Evolutionary conservation across 2,888 invertebrate species (phyloP), one percentile per base, ranked within the genome.

Genomic region (Eupithecia subumbrata): DNA sequence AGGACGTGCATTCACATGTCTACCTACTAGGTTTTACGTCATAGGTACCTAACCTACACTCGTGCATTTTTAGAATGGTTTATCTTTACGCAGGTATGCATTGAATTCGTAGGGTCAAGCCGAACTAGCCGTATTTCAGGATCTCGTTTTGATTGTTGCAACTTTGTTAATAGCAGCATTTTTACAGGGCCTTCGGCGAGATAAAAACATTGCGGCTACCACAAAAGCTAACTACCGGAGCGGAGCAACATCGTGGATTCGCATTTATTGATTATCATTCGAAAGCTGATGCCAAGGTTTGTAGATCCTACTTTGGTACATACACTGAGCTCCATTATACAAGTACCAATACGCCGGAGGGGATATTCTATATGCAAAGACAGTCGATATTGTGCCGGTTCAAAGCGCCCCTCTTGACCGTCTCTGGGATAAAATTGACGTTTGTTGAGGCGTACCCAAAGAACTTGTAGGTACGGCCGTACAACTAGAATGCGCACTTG

Each of bases 211-310:
- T 99, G 22, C 95, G 99, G 80, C 91, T 99, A 78, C 99, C 99
- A 0, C 97, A 97, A 88, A 99, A 99, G 95, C 94, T 98, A 87
- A 95, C 97, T 0, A 92, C 95, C 0, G 97, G 97, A 0, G 95
- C 96, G 7, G 97, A 97, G 75, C 96, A 96, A 81, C 99, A 99
- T 91, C 96, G 99, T 85, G 99, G 99, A 73, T 99, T 99, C 92
- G 99, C 97, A 11, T 99, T 99, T 90, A 97, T 99, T 7, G 99
- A 99, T 89, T 99, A 97, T 91, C 95, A 97, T 78, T 97, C 97
- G 0, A 97, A 97, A 87, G 96, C 97, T 80, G 98, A 99, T 91
- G 99, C 99, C 1, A 98, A 98, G 96, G 98, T 98, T 72, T 69
- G 77, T 72, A 34, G 7, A 66, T 63, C 45, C 37, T 37, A 30